phyloP scores from a whole-genome alignment of 2,797 vertebrate genomes.

The Enteromius radiatus region DNA sequence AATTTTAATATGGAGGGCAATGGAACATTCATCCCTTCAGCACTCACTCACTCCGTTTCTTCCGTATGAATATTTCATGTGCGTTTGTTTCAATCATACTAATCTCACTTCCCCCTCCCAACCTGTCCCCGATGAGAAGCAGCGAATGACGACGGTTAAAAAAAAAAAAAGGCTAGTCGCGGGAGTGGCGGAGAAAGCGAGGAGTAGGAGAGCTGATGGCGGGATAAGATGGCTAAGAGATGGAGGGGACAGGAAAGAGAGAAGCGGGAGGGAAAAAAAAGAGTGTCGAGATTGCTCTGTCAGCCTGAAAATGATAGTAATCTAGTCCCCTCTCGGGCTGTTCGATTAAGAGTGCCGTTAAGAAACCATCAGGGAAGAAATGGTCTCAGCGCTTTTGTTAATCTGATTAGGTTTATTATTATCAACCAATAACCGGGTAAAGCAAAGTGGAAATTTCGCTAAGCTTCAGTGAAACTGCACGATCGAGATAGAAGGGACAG shows the following conservation, averaged over 20 bases:
- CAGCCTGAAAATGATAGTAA: constrained; percentile 75
- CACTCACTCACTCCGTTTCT: constrained; percentile 78
- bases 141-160: constrained; percentile 54
- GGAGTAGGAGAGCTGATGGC: constrained; percentile 73
- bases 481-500: background rate
- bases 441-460: constrained; percentile 75
- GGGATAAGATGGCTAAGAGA: constrained; percentile 75
- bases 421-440: constrained; percentile 78
- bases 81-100: constrained; percentile 86
- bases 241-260: constrained; percentile 63
- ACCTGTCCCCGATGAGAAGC: constrained; percentile 71
- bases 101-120: constrained; percentile 78
- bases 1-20: constrained; percentile 82
- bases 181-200: constrained; percentile 8
- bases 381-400: constrained; percentile 81
- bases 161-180: constrained; percentile 40
- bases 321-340: constrained; percentile 80
- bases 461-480: constrained; percentile 67
- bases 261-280: constrained; percentile 44
- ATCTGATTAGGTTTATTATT: constrained; percentile 82
- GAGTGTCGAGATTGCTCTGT: constrained; percentile 77
- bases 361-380: constrained; percentile 82
- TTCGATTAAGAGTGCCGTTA: constrained; percentile 83
- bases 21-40: constrained; percentile 80
- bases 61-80: constrained; percentile 85